Evolutionary conservation across 35 echinoderm and acorn worm species (phyloP).

Genomic region (Lytechinus variegatus): DNA sequence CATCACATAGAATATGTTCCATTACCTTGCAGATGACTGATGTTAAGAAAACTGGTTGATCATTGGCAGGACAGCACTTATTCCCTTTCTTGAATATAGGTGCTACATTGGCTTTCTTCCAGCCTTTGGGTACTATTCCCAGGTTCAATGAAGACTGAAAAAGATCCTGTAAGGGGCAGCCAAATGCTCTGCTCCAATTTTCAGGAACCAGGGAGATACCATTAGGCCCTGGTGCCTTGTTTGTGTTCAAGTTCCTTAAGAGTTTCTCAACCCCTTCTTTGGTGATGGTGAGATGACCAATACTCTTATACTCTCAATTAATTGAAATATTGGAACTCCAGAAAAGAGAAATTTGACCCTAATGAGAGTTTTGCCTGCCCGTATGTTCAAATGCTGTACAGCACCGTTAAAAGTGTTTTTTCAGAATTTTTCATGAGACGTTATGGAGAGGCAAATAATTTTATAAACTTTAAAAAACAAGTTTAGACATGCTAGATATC

Average conservation of each 20-base stretch:
- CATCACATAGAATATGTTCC: conserved; percentile 38
- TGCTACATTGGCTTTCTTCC: background rate
- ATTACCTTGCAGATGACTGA: background rate
- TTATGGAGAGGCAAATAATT: too few relatives aligned
- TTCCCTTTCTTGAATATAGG: background rate
- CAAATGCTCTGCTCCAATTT: background rate
- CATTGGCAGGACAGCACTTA: background rate
- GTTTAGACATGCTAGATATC: too few relatives aligned
- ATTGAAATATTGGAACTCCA: too few relatives aligned
- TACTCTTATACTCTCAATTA: background rate
- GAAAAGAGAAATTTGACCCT: too few relatives aligned
- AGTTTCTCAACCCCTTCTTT: background rate
- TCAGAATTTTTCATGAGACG: too few relatives aligned
- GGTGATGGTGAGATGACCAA: background rate
- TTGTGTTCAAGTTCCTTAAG: background rate
- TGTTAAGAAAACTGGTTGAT: background rate
- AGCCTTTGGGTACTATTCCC: background rate
- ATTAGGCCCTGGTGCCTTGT: background rate
- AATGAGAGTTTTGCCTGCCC: too few relatives aligned
- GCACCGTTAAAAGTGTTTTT: too few relatives aligned
- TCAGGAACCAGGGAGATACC: background rate
- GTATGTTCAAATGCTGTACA: too few relatives aligned
- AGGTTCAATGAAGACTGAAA: background rate
- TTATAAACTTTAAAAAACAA: too few relatives aligned
- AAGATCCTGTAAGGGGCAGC: background rate